Evolutionary conservation across 2,888 invertebrate genomes (phyloP).

Genomic region (Auanema sp.): DNA sequence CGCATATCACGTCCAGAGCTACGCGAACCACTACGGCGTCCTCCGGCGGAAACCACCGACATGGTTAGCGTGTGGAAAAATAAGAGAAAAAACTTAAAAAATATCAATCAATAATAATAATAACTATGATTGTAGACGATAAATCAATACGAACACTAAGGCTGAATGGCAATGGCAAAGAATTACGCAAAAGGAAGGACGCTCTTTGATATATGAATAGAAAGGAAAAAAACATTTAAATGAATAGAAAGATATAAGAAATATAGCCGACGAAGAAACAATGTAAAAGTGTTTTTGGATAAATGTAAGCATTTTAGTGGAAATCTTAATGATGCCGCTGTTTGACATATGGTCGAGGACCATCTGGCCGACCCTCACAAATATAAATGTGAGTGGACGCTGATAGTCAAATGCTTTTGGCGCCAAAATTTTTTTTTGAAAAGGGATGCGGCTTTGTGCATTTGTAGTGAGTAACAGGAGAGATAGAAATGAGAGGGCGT

Average conservation of each 20-base stretch:
- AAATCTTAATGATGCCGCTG: too few relatives aligned
- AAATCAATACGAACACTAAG: not conserved
- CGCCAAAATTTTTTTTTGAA: too few relatives aligned
- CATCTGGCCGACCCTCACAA: too few relatives aligned
- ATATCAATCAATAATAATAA: not conserved
- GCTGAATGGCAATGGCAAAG: too few relatives aligned
- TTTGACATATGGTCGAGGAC: too few relatives aligned
- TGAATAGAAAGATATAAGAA: too few relatives aligned
- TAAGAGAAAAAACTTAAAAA: not conserved
- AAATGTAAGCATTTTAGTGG: not conserved
- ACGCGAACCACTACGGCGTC: constrained; percentile 22
- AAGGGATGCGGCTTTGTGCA: too few relatives aligned
- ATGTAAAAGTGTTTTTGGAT: not conserved
- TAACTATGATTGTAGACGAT: not conserved
- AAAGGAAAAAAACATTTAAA: not conserved
- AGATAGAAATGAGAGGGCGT: too few relatives aligned
- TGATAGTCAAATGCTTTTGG: too few relatives aligned
- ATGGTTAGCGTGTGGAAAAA: constrained; percentile 10
- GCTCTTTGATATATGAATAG: not conserved
- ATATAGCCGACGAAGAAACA: not conserved
- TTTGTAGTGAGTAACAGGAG: too few relatives aligned
- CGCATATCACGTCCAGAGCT: constrained; percentile 29
- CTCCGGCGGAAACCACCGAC: constrained; percentile 38
- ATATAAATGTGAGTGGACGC: too few relatives aligned
- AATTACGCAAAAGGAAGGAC: too few relatives aligned